These are phyloP conservation scores for Xenops minutus DNA, from an alignment of 2,797 vertebrate genomes.

Conservation along the genomic window DNA sequence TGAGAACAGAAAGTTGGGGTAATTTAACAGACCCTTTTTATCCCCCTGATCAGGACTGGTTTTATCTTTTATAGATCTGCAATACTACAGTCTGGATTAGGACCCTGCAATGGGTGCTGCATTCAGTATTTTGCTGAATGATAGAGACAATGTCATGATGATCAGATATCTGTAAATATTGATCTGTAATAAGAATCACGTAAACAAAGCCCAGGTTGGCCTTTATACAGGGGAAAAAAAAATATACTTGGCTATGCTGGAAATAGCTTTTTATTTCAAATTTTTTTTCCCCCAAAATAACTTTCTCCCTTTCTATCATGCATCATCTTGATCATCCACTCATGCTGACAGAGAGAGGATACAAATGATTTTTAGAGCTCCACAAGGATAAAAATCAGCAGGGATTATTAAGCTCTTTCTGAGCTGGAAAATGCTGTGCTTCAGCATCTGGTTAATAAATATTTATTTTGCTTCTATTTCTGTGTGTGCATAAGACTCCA, in stretches of 20 bases:
- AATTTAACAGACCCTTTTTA: slow-evolving; percentile 27
- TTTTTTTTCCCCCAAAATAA: neutral
- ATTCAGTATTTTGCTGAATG: neutral
- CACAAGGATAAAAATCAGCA: slow-evolving; percentile 12
- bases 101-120: neutral
- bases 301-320: neutral
- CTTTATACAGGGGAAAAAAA: neutral
- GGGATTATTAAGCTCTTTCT: slow-evolving; percentile 32
- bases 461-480: slow-evolving; percentile 51
- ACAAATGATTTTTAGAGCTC: slow-evolving; percentile 42
- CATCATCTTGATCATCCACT: slow-evolving; percentile 28
- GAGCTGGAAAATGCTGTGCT: neutral
- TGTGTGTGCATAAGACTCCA: neutral
- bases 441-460: slow-evolving; percentile 44
- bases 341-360: slow-evolving; percentile 7
- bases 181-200: neutral
- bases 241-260: neutral
- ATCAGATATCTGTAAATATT: neutral
- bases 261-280: neutral
- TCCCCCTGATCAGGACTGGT: neutral
- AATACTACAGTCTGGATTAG: neutral
- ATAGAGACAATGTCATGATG: neutral
- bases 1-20: slow-evolving; percentile 21
- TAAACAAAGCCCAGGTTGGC: neutral
- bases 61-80: neutral